Conservation (phyloP, 2,113 vertebrate genomes). For the Myocastor coypus region DNA sequence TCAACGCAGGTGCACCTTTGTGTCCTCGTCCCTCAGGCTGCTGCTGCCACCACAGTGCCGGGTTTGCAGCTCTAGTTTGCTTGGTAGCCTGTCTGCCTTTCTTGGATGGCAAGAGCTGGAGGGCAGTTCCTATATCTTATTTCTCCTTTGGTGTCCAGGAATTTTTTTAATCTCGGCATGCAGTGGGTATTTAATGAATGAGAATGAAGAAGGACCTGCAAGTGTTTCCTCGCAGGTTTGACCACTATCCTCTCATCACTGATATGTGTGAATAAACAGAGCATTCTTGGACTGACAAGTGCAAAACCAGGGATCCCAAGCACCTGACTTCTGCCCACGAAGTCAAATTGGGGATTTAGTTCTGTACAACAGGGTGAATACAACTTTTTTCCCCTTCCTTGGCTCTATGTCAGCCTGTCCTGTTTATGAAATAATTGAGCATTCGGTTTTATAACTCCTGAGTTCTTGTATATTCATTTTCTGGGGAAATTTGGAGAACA, state of each 20-base stretch:
- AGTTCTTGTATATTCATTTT: slow-evolving; percentile 77
- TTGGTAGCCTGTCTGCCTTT: background rate
- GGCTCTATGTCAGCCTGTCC: slow-evolving; percentile 43
- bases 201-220: background rate
- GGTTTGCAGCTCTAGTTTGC: background rate
- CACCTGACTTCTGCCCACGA: background rate
- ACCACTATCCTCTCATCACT: background rate
- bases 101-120: background rate
- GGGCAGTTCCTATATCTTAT: background rate
- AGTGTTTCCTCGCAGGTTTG: background rate
- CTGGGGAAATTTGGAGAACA: slow-evolving; percentile 71
- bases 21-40: background rate
- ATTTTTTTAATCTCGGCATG: background rate
- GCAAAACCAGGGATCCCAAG: background rate
- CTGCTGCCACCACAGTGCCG: background rate
- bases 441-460: slow-evolving; percentile 70
- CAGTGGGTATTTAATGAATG: background rate
- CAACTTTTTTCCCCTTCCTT: slow-evolving; percentile 45
- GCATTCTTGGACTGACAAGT: background rate
- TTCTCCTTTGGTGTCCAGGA: background rate
- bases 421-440: slow-evolving; percentile 69
- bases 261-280: background rate
- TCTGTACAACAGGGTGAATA: background rate
- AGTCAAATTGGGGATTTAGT: background rate
- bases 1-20: background rate